Evolutionary conservation across 2,113 vertebrate genomes (phyloP), one percentile per base, ranked within the genome.

Genomic region (Burhinus bistriatus): DNA sequence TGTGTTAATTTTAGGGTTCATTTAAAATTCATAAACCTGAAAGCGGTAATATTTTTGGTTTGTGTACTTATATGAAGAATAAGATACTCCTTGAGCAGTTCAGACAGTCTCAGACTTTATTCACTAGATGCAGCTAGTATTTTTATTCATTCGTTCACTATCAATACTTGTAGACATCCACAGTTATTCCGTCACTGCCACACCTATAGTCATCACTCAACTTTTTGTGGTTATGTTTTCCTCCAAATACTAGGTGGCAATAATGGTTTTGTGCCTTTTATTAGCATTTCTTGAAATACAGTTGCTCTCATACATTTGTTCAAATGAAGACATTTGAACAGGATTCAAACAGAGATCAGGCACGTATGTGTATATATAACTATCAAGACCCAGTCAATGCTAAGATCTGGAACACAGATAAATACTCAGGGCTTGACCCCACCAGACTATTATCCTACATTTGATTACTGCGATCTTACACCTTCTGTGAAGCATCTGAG

Each of bases 11-110:
- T 96, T 92, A 87, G 38, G 45, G 54, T 95, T 96, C 49, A 96
- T 92, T 94, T 95, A 93, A 93, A 94, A 95, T 93, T 94, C 85
- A 95, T 94, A 90, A 96, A 83, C 40, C 58, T 83, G 66, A 88
- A 96, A 90, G 83, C 29, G 38, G 44, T 52, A 89, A 83, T 70
- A 91, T 70, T 91, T 96, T 70, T 44, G 5, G 38, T 52, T 64
- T 91, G 66, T 69, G 52, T 68, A 68, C 36, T 61, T 30, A 34
- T 49, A 84, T 0, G 0, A 93, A 85, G 57, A 95, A 82, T 51
- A 55, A 80, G 34, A 15, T 68, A 58, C 82, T 87, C 83, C 71
- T 81, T 69, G 49, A 95, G 70, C 26, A 59, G 61, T 61, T 94
- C 65, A 92, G 73, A 68, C 42, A 76, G 44, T 10, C 5, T 1